A percentile compares a stretch with the other conserved stretches of the same genome.
Conservation (phyloP, 2,797 vertebrate genomes). For the Coreius guichenoti region DNA sequence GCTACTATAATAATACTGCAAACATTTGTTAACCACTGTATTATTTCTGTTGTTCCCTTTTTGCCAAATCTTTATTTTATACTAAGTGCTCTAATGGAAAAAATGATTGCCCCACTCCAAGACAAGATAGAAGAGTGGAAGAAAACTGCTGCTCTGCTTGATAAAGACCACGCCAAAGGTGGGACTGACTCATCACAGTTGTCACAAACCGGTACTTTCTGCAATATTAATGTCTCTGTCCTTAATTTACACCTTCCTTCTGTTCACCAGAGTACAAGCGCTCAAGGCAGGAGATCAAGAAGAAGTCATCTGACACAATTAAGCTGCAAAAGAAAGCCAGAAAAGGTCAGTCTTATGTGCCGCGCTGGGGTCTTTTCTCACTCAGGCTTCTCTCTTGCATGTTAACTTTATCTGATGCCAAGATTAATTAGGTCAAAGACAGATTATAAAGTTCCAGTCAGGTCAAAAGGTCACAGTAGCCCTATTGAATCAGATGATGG, state of each 20-base stretch:
- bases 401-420: constrained; percentile 30
- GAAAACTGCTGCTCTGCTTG: constrained; percentile 92
- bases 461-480: constrained; percentile 23
- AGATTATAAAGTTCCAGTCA: constrained; percentile 36
- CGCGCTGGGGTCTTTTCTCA: constrained; percentile 4
- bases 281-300: constrained; percentile 97
- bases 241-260: constrained; percentile 9
- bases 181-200: not conserved
- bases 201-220: not conserved
- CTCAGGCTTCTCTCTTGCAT: not conserved
- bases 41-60: not conserved
- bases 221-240: not conserved
- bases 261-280: constrained; percentile 89
- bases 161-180: constrained; percentile 99
- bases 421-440: constrained; percentile 46
- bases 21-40: not conserved
- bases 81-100: constrained; percentile 91
- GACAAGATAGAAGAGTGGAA: constrained; percentile 98
- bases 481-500: not conserved
- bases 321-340: constrained; percentile 98
- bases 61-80: constrained; percentile 29
- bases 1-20: not conserved
- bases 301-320: constrained; percentile 94
- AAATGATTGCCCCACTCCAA: constrained; percentile 93
- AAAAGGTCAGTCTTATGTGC: constrained; percentile 84